Conservation (phyloP, 2,888 invertebrate genomes). For the Eristalinus aeneus region DNA sequence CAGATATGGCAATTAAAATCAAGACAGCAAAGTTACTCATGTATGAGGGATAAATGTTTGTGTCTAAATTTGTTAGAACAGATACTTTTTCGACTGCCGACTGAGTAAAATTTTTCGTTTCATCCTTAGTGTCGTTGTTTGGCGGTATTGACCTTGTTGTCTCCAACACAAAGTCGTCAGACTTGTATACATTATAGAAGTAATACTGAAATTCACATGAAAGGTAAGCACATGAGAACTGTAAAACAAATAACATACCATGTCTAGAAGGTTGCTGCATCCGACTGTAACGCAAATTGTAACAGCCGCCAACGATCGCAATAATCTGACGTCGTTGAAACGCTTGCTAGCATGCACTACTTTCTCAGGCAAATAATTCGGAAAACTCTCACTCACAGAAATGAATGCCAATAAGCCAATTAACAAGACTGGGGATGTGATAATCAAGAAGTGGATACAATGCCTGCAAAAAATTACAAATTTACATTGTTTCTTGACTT, state of each 20-base stretch:
- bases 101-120: constrained; percentile 35
- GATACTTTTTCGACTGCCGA: constrained; percentile 6
- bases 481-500: not conserved
- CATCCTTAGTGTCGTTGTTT: constrained; percentile 37
- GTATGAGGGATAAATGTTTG: constrained; percentile 85
- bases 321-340: constrained; percentile 83
- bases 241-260: constrained; percentile 79
- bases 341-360: constrained; percentile 82
- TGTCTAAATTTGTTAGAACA: constrained; percentile 14
- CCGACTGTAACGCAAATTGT: constrained; percentile 83
- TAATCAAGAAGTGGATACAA: constrained; percentile 77
- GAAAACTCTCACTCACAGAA: constrained; percentile 80
- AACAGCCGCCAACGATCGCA: constrained; percentile 83
- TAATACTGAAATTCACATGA: constrained; percentile 70
- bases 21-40: constrained; percentile 87
- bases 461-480: constrained; percentile 72
- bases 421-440: constrained; percentile 77
- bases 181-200: constrained; percentile 72
- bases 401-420: constrained; percentile 78
- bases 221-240: not conserved
- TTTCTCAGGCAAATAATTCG: constrained; percentile 80
- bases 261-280: constrained; percentile 83
- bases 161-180: constrained; percentile 74
- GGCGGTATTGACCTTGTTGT: not conserved
- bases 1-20: constrained; percentile 86